Percentiles rank a stretch among this genome's conserved stretches.
These are phyloP conservation scores for Euzetes globulus DNA, from an alignment of 2,888 invertebrate species.

Conservation along the genomic window DNA sequence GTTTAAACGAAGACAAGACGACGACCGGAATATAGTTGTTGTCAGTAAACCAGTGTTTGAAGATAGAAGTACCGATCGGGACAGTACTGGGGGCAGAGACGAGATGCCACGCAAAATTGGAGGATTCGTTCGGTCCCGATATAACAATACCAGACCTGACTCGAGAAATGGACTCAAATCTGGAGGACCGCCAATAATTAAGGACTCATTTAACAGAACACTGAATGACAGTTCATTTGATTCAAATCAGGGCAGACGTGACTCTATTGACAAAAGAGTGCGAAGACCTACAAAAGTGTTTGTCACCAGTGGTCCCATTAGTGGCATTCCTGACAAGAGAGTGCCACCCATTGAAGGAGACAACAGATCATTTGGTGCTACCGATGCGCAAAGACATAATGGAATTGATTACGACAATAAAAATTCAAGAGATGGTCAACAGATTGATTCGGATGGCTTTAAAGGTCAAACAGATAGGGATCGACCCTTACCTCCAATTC, in stretches of 20 bases:
- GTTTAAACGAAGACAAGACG: constrained; percentile 3
- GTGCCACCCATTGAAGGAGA: neutral
- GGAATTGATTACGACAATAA: neutral
- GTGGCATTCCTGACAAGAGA: neutral
- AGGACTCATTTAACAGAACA: neutral
- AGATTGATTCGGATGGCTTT: neutral
- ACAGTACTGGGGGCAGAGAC: no score
- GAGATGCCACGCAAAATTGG: neutral
- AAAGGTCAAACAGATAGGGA: neutral
- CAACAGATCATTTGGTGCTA: neutral
- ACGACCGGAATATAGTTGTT: neutral
- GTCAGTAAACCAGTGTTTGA: neutral
- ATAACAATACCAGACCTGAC: neutral
- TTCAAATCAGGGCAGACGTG: constrained; percentile 7
- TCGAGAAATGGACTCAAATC: neutral
- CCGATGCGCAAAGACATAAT: neutral
- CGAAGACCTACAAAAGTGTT: constrained; percentile 6
- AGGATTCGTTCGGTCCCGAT: neutral
- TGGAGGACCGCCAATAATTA: neutral
- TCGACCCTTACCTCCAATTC: neutral
- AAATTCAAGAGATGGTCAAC: neutral
- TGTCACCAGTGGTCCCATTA: neutral
- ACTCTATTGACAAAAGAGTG: neutral
- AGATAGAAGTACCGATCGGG: no score
- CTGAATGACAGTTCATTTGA: neutral